These are phyloP conservation scores for Xiphophorus couchianus DNA, from an alignment of 2,113 vertebrate genomes.

Conservation along the genomic window DNA sequence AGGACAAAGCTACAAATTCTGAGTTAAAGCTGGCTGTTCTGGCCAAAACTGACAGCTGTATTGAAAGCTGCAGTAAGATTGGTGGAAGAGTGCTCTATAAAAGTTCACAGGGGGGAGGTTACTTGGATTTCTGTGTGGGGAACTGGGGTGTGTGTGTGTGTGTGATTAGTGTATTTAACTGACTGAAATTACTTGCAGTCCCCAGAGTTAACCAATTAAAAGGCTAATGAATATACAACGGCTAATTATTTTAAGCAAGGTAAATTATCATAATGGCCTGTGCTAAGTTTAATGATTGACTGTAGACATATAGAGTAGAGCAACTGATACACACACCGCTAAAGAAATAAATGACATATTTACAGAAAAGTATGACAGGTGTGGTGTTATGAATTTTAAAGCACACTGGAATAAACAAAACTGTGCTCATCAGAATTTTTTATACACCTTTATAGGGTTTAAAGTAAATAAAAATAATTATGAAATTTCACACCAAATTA, in stretches of 20 bases:
- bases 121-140: constrained; percentile 47
- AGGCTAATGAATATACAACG: constrained; percentile 82
- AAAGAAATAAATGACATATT: constrained; percentile 30
- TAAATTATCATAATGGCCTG: constrained; percentile 74
- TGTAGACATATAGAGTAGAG: constrained; percentile 31
- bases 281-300: constrained; percentile 58
- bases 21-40: constrained; percentile 65
- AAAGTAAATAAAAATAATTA: background rate
- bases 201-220: constrained; percentile 80
- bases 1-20: constrained; percentile 70
- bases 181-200: constrained; percentile 70
- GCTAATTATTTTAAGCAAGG: constrained; percentile 80
- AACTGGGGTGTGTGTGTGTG: constrained; percentile 31
- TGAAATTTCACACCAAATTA: background rate
- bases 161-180: constrained; percentile 74
- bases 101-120: constrained; percentile 66
- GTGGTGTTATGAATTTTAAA: constrained; percentile 32
- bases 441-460: background rate
- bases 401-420: constrained; percentile 33
- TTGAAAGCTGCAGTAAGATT: constrained; percentile 57
- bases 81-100: constrained; percentile 49
- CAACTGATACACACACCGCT: constrained; percentile 13
- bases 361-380: constrained; percentile 33
- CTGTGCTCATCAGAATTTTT: background rate
- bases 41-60: constrained; percentile 78